Evolutionary conservation across 35 echinoderm and acorn worm genomes (phyloP), one percentile per base, ranked within the genome.

Genomic region (Amphiura filiformis): DNA sequence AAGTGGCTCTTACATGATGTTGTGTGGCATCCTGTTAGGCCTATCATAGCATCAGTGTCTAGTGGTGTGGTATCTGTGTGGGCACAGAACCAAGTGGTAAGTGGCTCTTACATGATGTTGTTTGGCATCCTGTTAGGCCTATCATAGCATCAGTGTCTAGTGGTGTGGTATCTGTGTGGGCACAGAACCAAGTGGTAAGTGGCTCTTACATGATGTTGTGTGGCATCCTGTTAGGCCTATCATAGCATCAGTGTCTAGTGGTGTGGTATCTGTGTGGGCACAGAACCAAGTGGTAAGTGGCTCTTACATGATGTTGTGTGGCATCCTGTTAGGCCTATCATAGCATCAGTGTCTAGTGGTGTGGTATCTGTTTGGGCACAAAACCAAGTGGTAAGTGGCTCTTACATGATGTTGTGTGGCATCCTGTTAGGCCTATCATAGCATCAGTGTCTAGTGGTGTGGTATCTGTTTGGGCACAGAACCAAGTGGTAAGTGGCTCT

Each of bases 211-310:
- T n/a, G n/a, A n/a, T n/a, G 95, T 97, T 34, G 95, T 97, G 32
- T 97, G 95, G 95, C 95, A 97, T 92, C 95, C 95, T 20, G 95
- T 97, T 32, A 84, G 95, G 57, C 95, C 95, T 79, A 97, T 97
- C 89, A 97, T 97, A 81, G 95, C 95, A 39, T 97, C 95, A 11
- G 95, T 97, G 1, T 97, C 95, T 36, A 97, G 95, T 78, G 95
- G 95, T 78, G 95, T 97, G 7, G 95, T 97, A 3, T 97, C 95
- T 23, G 88, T 97, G 31, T 97, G 95, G 95, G 95, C 95, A 0
- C 95, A 97, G 84, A 97, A 97, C 84, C 95, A 97, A 94, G 95
- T 97, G 41, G 95, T 97, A 84, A 52, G 95, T 97, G n/a, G n/a
- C n/a, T n/a, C n/a, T n/a, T n/a, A n/a, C n/a, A n/a, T n/a, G n/a